Evolutionary conservation across 2,888 invertebrate genomes (phyloP).

Genomic region (Incurvaria masculella): DNA sequence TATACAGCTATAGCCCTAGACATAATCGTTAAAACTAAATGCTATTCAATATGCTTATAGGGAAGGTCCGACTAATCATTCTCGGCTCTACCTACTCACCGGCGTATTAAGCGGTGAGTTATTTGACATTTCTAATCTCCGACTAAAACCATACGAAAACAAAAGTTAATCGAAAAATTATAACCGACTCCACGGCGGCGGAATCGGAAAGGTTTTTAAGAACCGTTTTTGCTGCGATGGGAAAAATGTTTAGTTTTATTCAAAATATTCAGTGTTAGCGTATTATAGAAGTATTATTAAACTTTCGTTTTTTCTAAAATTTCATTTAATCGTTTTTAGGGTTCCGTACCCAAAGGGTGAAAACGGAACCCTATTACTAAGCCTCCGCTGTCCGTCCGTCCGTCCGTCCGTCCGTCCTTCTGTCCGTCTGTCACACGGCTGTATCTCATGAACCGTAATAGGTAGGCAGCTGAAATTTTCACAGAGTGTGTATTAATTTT

Average conservation of each 20-base stretch:
- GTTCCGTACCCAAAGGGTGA: too few species aligned
- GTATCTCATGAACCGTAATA: too few species aligned
- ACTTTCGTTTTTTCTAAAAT: conserved; percentile 8
- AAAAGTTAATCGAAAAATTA: neutral
- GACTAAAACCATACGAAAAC: neutral
- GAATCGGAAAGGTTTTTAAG: neutral
- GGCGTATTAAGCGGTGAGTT: conserved; percentile 40
- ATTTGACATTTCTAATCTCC: conserved; percentile 37
- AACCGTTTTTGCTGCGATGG: conserved; percentile 5
- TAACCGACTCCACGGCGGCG: neutral
- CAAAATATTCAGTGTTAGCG: conserved; percentile 10
- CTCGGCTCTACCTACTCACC: neutral
- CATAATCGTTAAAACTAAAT: conserved; percentile 49
- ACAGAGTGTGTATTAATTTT: too few species aligned
- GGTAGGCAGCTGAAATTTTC: too few species aligned
- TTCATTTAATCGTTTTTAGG: too few species aligned
- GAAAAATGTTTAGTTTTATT: conserved; percentile 2
- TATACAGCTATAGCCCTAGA: conserved; percentile 47
- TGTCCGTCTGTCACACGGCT: too few species aligned
- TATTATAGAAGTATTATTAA: conserved; percentile 10
- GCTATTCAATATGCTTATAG: conserved; percentile 49
- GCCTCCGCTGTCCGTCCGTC: too few species aligned
- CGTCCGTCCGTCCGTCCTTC: conserved; percentile 9
- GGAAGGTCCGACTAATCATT: conserved; percentile 33
- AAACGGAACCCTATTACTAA: too few species aligned